Conservation (phyloP, 1,140 invertebrate species). For the Parapsyche elsis region DNA sequence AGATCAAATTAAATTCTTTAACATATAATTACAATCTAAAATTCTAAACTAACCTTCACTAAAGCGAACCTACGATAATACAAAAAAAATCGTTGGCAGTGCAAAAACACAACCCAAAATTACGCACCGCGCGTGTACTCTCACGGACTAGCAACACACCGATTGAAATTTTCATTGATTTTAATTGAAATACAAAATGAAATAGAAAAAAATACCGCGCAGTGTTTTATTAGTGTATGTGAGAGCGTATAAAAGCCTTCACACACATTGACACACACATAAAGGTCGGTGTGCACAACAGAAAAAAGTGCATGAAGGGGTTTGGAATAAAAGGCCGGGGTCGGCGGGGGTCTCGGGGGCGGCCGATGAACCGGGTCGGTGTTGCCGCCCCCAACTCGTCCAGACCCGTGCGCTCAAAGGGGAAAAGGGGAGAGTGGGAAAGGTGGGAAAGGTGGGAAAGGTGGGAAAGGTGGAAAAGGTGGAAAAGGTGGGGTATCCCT, state of each 20-base stretch:
- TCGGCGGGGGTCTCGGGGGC: conserved; percentile 43
- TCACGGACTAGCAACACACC: too few relatives aligned
- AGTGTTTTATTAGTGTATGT: neutral
- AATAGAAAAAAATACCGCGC: too few relatives aligned
- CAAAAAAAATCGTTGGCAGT: too few relatives aligned
- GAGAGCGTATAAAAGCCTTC: neutral
- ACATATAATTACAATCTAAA: too few relatives aligned
- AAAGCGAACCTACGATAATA: too few relatives aligned
- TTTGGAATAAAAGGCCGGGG: conserved; percentile 45
- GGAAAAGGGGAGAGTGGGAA: neutral
- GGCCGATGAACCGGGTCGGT: conserved; percentile 46
- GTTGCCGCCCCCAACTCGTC: neutral
- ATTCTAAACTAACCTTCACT: too few relatives aligned
- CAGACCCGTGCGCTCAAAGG: neutral
- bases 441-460: neutral
- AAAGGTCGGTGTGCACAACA: neutral
- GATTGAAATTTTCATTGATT: too few relatives aligned
- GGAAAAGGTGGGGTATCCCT: neutral
- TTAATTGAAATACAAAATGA: too few relatives aligned
- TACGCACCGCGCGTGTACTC: neutral
- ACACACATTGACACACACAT: neutral
- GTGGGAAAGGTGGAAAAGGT: neutral
- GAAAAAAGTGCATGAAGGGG: conserved; percentile 46
- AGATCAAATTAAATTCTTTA: too few relatives aligned
- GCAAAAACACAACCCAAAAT: too few relatives aligned